Evolutionary conservation across 2,797 vertebrate species (phyloP), one percentile per base, ranked within the genome.

Genomic region (Chromis chromis): DNA sequence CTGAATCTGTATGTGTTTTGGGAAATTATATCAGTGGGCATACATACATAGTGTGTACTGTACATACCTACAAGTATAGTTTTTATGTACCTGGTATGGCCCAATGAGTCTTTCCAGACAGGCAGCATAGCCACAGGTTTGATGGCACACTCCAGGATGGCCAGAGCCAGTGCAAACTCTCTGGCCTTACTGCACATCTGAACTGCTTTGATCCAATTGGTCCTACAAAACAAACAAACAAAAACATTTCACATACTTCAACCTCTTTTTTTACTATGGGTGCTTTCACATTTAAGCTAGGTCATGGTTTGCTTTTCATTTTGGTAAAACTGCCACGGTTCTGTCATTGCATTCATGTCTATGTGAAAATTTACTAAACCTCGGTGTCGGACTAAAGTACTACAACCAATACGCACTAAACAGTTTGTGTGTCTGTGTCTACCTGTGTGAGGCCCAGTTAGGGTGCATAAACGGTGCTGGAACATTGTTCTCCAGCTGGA

Each of bases 361-460:
- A 17, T 5, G 28, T 2, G 28, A 8, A 14, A 19, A 28, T 53
- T 52, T 3, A 13, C 17, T 48, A n/a, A 69, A 76, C 1, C 21
- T 57, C 4, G 21, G 11, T 39, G 54, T 42, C 10, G 28, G 49
- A 27, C 11, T 9, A 39, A 10, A n/a, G 16, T 12, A 60, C 31
- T 46, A 56, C 66, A 70, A 53, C 9, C 0, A 59, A 59, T 5
- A 28, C 3, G 16, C 4, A 16, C 14, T 48, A 9, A 62, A 62
- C 16, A 50, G 39, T 36, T 39, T 44, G 6, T 44, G 24, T 44
- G 10, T 14, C 6, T 4, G 8, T 39, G 39, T 53, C n/a, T 95
- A 99, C 98, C 98, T 97, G 94, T 99, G 98, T 28, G 98, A 99
- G 49, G 96, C 96, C 98, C 98, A 99, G 88, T 99, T 99, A 3